Evolutionary conservation across 2,113 vertebrate genomes (phyloP).

Genomic region (Scatophagus argus): DNA sequence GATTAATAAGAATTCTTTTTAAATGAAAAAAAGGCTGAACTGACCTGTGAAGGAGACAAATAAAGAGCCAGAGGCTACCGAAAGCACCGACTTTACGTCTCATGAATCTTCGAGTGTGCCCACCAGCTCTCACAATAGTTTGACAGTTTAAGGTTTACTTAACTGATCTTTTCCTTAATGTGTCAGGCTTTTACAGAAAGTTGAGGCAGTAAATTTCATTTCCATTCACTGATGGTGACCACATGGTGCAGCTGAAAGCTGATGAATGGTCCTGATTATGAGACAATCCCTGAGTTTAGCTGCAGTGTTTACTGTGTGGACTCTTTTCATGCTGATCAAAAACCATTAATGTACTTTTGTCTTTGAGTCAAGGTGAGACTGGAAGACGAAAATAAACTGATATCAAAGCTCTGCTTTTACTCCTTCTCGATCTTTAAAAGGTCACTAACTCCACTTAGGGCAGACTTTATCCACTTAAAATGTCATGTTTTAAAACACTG

Average conservation of each 20-base stretch:
- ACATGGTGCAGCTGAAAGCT: not conserved
- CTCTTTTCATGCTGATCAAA: no score
- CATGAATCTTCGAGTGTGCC: fast-evolving
- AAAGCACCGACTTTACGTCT: not conserved
- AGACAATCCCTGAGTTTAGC: no score
- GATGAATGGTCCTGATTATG: not conserved
- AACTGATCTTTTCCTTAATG: not conserved
- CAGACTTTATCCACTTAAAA: no score
- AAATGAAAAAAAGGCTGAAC: not conserved
- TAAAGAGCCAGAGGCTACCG: not conserved
- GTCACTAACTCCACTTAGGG: no score
- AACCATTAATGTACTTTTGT: no score
- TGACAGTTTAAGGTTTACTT: not conserved
- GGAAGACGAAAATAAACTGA: no score
- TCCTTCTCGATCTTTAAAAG: no score
- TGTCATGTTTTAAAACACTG: no score
- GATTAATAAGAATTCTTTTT: not conserved
- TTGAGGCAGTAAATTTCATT: not conserved
- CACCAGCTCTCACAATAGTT: not conserved
- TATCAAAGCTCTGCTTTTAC: no score
- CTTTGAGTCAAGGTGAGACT: no score
- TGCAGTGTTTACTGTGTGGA: no score
- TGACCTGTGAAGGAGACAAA: not conserved
- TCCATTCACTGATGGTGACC: not conserved
- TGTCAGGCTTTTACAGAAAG: not conserved